Evolutionary conservation across 2,888 invertebrate species (phyloP), one percentile per base, ranked within the genome.

Genomic region (Heliconius sara): DNA sequence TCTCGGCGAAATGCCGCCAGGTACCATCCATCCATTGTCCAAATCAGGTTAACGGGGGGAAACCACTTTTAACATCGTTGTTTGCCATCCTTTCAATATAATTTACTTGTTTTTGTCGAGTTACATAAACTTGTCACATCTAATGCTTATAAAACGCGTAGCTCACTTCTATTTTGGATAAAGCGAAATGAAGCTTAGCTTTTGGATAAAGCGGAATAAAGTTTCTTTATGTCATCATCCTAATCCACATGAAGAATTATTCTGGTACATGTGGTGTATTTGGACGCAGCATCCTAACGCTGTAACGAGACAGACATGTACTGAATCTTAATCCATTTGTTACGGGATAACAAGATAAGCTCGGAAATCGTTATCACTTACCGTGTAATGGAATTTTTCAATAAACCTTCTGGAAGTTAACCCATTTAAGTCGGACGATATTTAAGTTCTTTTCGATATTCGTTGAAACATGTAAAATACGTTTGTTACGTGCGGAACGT

Each of bases 241-340:
- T 65, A 39, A 73, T 65, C 63, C 39, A 25, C 34, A 75, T 39
- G 66, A 65, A 75, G 60, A 75, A 39, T 66, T 22, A 27, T 63
- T 39, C 43, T 27, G 65, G 65, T 75, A 43, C 75, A 43, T 65
- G 63, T 65, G 43, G 12, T 65, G 47, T 25, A 75, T 65, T 47
- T 22, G 65, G 65, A 43, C 65, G 22, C 27, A 25, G 27, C 39
- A 43, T 75, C 73, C 34, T 43, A 72, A 71, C 63, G 67, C 16
- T 60, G 47, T 74, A 68, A 78, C 68, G 74, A 60, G 68, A 68
- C 74, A 78, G 73, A 25, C 67, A 27, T 67, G 78, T 57, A 73
- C 63, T 43, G 60, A 74, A 74, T 78, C 74, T 78, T 60, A 27
- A 57, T 27, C 52, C 60, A 78, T 78, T 78, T 78, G 68, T 78